These are phyloP conservation scores for Ormyrus rosae DNA, from an alignment of 2,888 invertebrate species.

Conservation along the genomic window DNA sequence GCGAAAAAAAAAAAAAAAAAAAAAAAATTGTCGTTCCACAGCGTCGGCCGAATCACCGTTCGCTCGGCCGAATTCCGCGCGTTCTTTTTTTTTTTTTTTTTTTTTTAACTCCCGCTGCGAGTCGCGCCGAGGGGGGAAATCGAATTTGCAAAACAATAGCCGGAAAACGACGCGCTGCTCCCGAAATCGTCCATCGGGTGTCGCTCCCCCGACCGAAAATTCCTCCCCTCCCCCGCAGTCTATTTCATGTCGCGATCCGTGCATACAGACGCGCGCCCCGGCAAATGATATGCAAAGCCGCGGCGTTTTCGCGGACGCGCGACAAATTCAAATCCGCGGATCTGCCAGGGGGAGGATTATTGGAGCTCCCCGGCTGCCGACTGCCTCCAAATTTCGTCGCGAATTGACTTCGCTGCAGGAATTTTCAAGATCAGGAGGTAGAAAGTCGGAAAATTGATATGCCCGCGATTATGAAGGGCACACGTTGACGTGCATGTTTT, in stretches of 20 bases:
- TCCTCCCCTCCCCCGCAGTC: not conserved
- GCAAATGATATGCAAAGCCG: conserved; percentile 53
- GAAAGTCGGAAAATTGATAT: conserved; percentile 3
- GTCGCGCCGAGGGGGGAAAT: conserved; percentile 3
- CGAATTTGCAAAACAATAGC: conserved; percentile 50
- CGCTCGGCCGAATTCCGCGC: too few species aligned
- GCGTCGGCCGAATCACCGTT: too few species aligned
- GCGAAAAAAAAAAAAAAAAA: too few species aligned
- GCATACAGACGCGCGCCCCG: not conserved
- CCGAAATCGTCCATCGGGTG: conserved; percentile 14
- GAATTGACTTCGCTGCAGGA: not conserved
- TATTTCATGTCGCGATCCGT: not conserved
- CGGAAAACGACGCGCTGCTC: conserved; percentile 35
- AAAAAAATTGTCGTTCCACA: too few species aligned
- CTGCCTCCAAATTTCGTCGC: not conserved
- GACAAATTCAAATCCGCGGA: conserved; percentile 46
- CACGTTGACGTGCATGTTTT: too few species aligned
- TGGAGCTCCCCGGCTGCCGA: too few species aligned
- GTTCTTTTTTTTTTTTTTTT: too few species aligned
- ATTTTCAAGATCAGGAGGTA: conserved; percentile 11
- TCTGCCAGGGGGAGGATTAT: not conserved
- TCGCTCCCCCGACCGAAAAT: conserved; percentile 18
- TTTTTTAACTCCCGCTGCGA: not conserved
- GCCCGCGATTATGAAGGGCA: not conserved
- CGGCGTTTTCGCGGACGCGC: conserved; percentile 25